A percentile compares a stretch with the other conserved stretches of the same genome.
phyloP scores from a whole-genome alignment of 2,797 vertebrate species.

The Leptatherina wallacei region DNA sequence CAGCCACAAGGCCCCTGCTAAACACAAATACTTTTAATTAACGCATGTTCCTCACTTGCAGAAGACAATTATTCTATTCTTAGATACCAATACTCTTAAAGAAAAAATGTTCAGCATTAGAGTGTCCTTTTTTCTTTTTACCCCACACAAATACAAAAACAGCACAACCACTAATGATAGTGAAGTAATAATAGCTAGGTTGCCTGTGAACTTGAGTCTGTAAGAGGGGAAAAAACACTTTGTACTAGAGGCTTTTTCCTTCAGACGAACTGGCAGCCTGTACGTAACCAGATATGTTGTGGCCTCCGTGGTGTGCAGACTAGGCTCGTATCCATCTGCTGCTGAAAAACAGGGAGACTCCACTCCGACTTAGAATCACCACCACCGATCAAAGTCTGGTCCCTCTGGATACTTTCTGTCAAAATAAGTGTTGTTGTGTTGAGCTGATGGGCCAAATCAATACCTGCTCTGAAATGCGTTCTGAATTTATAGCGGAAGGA shows the following conservation, averaged over 20 bases:
- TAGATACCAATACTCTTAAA: neutral
- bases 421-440: slow-evolving; percentile 22
- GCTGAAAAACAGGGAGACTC: slow-evolving; percentile 37
- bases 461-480: slow-evolving; percentile 18
- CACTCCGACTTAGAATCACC: slow-evolving; percentile 17
- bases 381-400: slow-evolving; percentile 38
- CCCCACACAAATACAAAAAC: slow-evolving; percentile 40
- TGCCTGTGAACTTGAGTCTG: slow-evolving; percentile 53
- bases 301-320: slow-evolving; percentile 62
- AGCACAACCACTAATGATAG: slow-evolving; percentile 63
- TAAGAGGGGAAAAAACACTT: slow-evolving; percentile 54
- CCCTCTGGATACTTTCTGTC: slow-evolving; percentile 27
- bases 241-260: slow-evolving; percentile 63
- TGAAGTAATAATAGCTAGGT: slow-evolving; percentile 61
- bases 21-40: slow-evolving; percentile 9
- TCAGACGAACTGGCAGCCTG: slow-evolving; percentile 72
- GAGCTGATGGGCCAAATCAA: slow-evolving; percentile 29
- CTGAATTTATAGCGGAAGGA: slow-evolving; percentile 1
- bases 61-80: neutral
- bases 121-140: neutral
- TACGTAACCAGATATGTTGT: slow-evolving; percentile 73
- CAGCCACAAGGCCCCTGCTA: neutral
- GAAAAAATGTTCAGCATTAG: neutral
- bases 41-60: neutral
- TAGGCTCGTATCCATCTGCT: slow-evolving; percentile 43